A percentile compares a stretch with the other conserved stretches of the same genome.
These are phyloP conservation scores for Hesperia comma DNA, from an alignment of 2,888 invertebrate species.

Conservation along the genomic window DNA sequence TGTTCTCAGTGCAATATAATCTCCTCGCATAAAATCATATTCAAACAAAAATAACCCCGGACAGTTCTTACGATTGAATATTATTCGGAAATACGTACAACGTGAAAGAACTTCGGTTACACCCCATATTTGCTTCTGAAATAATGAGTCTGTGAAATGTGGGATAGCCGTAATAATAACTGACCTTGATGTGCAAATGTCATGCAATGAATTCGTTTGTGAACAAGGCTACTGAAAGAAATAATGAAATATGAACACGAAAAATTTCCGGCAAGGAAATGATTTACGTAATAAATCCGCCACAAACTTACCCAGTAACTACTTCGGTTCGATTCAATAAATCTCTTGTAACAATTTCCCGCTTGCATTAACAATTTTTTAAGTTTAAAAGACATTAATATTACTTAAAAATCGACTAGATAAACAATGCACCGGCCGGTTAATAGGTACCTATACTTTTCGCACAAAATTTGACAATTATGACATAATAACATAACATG, in stretches of 20 bases:
- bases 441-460: conserved; percentile 10
- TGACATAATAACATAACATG: conserved; percentile 1
- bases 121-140: not conserved
- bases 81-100: not conserved
- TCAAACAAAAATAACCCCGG: too few relatives aligned
- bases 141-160: too few relatives aligned
- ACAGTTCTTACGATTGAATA: too few relatives aligned
- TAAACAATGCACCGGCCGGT: conserved; percentile 16
- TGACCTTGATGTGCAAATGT: not conserved
- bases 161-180: not conserved
- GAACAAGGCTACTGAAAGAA: not conserved
- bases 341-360: conserved; percentile 59
- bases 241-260: conserved; percentile 6
- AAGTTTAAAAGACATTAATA: conserved; percentile 64
- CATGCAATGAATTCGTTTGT: not conserved
- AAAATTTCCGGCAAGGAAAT: conserved; percentile 1
- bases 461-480: conserved; percentile 24
- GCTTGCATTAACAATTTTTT: conserved; percentile 65
- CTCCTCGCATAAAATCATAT: too few relatives aligned
- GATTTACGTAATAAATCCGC: conserved; percentile 33
- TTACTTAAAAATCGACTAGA: conserved; percentile 34
- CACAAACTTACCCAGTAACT: conserved; percentile 61
- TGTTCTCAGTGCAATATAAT: too few relatives aligned
- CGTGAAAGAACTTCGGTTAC: not conserved
- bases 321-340: conserved; percentile 59